Conservation (phyloP, 2,888 invertebrate species). For the Drosophila neonasuta region DNA sequence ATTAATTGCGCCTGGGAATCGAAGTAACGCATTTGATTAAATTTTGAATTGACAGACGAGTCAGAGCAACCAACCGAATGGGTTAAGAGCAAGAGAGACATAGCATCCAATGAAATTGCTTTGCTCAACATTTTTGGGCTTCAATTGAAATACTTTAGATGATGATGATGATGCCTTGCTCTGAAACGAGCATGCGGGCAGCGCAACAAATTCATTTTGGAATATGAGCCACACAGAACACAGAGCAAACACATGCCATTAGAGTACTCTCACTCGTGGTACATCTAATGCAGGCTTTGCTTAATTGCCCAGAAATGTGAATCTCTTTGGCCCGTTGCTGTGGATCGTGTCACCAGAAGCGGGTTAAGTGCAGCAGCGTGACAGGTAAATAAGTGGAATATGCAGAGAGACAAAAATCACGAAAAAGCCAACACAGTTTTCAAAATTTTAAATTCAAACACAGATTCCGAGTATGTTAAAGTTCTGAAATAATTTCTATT, state of each 20-base stretch:
- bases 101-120: slow-evolving; percentile 37
- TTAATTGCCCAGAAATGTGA: slow-evolving; percentile 52
- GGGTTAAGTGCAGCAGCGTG: slow-evolving; percentile 55
- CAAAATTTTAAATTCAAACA: too few species aligned
- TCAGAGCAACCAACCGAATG: slow-evolving; percentile 17
- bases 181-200: slow-evolving; percentile 54
- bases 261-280: neutral
- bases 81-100: slow-evolving; percentile 35
- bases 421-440: neutral
- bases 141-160: slow-evolving; percentile 44
- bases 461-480: too few species aligned
- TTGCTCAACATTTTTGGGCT: slow-evolving; percentile 25
- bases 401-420: neutral
- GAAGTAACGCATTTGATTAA: slow-evolving; percentile 76
- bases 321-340: slow-evolving; percentile 18
- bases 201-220: slow-evolving; percentile 50
- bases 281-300: slow-evolving; percentile 33
- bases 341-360: slow-evolving; percentile 43
- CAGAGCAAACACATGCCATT: neutral
- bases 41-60: slow-evolving; percentile 62
- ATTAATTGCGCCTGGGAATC: slow-evolving; percentile 76
- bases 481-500: too few species aligned
- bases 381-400: slow-evolving; percentile 25
- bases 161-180: slow-evolving; percentile 4
- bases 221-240: slow-evolving; percentile 20